Evolutionary conservation across 2,888 invertebrate genomes (phyloP).

Genomic region (Eueremaeus valkanovi): DNA sequence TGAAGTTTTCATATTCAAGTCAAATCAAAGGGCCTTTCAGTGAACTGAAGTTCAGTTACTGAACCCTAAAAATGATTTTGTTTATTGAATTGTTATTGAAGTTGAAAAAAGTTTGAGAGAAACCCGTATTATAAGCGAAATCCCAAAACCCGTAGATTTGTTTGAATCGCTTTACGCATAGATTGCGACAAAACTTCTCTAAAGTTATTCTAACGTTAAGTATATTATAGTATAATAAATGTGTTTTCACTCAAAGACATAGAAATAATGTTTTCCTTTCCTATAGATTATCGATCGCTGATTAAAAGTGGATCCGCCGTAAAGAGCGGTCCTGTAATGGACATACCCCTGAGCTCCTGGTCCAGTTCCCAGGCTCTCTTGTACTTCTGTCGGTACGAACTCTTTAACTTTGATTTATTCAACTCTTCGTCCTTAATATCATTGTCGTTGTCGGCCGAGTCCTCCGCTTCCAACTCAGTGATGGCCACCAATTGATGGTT

Average conservation of each 20-base stretch:
- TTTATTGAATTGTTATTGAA: too few relatives aligned
- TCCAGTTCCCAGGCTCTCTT: constrained; percentile 40
- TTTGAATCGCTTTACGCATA: too few relatives aligned
- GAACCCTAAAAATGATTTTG: background rate
- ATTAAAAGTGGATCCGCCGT: too few relatives aligned
- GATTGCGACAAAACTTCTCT: too few relatives aligned
- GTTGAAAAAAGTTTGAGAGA: background rate
- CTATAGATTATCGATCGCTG: too few relatives aligned
- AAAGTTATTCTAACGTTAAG: too few relatives aligned
- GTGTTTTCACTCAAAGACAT: too few relatives aligned
- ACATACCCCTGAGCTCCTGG: constrained; percentile 28
- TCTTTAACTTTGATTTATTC: constrained; percentile 7
- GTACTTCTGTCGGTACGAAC: constrained; percentile 39
- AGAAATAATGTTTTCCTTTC: too few relatives aligned
- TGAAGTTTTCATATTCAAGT: too few relatives aligned
- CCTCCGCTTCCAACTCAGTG: constrained; percentile 11
- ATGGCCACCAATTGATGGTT: constrained; percentile 14
- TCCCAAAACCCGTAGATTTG: background rate
- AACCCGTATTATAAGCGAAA: background rate
- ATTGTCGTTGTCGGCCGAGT: background rate
- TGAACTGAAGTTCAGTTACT: too few relatives aligned
- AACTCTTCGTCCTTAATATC: background rate
- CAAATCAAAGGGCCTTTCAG: too few relatives aligned
- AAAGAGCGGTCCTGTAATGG: background rate
- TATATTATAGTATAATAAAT: too few relatives aligned